Conservation (phyloP, 2,113 vertebrate genomes). For the Suricata suricatta region DNA sequence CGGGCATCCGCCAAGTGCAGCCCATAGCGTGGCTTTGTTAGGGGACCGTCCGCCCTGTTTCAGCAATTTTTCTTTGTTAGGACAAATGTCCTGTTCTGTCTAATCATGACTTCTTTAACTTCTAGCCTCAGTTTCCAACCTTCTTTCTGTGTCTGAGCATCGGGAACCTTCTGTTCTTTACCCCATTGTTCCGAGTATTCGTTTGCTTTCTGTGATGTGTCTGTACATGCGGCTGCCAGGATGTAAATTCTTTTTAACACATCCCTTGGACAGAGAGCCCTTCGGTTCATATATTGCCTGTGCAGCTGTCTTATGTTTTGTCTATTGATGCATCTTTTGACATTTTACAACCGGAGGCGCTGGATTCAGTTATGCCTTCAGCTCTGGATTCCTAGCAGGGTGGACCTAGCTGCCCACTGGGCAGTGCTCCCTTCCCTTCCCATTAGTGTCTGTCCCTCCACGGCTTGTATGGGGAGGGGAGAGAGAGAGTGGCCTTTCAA, state of each 20-base stretch:
- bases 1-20: not conserved
- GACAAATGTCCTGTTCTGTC: not conserved
- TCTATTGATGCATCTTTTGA: not conserved
- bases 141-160: not conserved
- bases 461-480: not conserved
- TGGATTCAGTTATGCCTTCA: not conserved
- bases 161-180: not conserved
- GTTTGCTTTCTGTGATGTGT: not conserved
- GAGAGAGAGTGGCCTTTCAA: not conserved
- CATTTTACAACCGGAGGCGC: not conserved
- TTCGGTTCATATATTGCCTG: not conserved
- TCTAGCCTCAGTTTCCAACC: not conserved
- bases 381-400: not conserved
- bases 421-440: not conserved
- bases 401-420: not conserved
- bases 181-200: not conserved
- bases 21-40: not conserved
- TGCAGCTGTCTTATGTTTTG: not conserved
- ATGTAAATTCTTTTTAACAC: not conserved
- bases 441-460: not conserved
- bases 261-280: not conserved
- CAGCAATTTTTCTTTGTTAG: not conserved
- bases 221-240: not conserved
- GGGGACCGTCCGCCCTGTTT: accelerated
- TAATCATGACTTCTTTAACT: not conserved